These are phyloP conservation scores for Pinna nobilis DNA, from an alignment of 1,140 invertebrate species.

Conservation along the genomic window DNA sequence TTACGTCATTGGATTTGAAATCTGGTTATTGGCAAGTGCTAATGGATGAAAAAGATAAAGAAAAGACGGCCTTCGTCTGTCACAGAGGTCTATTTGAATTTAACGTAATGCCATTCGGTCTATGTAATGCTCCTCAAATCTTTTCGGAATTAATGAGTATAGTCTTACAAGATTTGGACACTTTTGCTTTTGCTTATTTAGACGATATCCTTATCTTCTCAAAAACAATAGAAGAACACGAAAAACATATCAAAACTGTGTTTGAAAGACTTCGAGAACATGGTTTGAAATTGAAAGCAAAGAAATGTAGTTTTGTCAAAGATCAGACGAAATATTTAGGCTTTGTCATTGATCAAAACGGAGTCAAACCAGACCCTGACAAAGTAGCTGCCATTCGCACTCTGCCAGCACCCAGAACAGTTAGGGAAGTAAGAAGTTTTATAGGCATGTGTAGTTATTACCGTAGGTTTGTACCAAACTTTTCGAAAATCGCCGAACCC, in stretches of 20 bases:
- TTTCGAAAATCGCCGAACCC: conserved; percentile 65
- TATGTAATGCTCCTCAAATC: conserved; percentile 22
- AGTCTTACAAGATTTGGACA: conserved; percentile 15
- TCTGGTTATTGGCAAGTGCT: conserved; percentile 25
- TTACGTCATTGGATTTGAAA: conserved; percentile 10
- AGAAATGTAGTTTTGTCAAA: too few species aligned
- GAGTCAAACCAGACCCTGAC: conserved; percentile 37
- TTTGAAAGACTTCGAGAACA: conserved; percentile 15
- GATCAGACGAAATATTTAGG: conserved; percentile 47
- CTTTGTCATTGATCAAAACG: conserved; percentile 32
- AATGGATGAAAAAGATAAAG: conserved; percentile 20
- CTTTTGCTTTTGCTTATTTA: conserved; percentile 52
- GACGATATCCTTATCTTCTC: conserved; percentile 61
- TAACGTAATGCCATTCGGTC: conserved; percentile 25
- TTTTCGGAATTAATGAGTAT: conserved; percentile 19
- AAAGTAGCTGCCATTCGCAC: conserved; percentile 43
- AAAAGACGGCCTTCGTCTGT: conserved; percentile 22
- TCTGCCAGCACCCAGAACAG: conserved; percentile 64
- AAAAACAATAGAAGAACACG: conserved; percentile 45
- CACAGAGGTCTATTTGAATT: conserved; percentile 17
- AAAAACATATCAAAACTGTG: too few species aligned
- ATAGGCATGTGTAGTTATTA: conserved; percentile 75
- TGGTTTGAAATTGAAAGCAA: conserved; percentile 29
- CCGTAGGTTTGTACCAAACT: conserved; percentile 71
- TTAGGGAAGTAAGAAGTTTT: conserved; percentile 73